phyloP scores from a whole-genome alignment of 2,888 invertebrate species.

The Sacculina carcini region DNA sequence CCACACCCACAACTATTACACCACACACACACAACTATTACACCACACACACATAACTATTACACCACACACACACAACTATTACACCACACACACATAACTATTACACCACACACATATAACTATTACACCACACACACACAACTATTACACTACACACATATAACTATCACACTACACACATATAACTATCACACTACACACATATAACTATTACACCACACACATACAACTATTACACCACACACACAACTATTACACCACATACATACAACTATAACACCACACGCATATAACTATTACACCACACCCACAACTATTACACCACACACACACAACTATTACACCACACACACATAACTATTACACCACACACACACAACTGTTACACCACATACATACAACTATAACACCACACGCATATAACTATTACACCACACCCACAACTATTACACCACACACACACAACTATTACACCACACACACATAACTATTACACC shows the following conservation, averaged over 20 bases:
- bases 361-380: too few relatives aligned
- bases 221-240: background rate
- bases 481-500: background rate
- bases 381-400: too few relatives aligned
- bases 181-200: background rate
- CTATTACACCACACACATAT: constrained; percentile 15
- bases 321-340: background rate
- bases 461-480: constrained; percentile 4
- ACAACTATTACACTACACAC: background rate
- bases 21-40: constrained; percentile 1
- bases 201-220: background rate
- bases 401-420: too few relatives aligned
- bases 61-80: too few relatives aligned
- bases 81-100: too few relatives aligned
- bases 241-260: background rate
- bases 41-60: too few relatives aligned
- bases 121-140: too few relatives aligned
- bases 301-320: background rate
- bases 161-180: background rate
- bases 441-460: too few relatives aligned
- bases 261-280: background rate
- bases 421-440: too few relatives aligned
- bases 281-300: background rate
- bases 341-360: too few relatives aligned
- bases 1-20: too few relatives aligned